Evolutionary conservation across 2,888 invertebrate genomes (phyloP).

Genomic region (Portevinia maculata): DNA sequence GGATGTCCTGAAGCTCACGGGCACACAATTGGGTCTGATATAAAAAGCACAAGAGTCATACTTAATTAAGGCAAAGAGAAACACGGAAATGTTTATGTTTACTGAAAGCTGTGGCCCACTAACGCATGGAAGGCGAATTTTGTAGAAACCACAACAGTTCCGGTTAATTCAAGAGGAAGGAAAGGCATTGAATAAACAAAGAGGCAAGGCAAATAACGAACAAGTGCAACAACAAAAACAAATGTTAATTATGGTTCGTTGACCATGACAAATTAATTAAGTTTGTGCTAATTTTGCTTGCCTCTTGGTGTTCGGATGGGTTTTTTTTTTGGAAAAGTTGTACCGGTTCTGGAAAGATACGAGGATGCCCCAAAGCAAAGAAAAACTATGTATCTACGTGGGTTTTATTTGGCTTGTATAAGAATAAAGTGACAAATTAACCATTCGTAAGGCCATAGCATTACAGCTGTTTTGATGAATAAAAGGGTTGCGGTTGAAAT

Average conservation of each 20-base stretch:
- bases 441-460: too few species aligned
- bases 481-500: too few species aligned
- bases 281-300: conserved; percentile 67
- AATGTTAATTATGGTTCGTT: conserved; percentile 71
- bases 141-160: conserved; percentile 42
- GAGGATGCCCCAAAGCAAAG: too few species aligned
- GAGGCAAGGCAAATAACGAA: conserved; percentile 24
- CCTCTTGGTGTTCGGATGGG: conserved; percentile 24
- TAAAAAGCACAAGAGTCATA: conserved; percentile 64
- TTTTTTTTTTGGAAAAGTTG: conserved; percentile 34
- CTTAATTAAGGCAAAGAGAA: conserved; percentile 65
- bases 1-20: conserved; percentile 46
- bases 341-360: conserved; percentile 1
- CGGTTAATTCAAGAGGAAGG: conserved; percentile 44
- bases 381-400: too few species aligned
- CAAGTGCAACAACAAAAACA: conserved; percentile 61
- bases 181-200: conserved; percentile 21
- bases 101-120: conserved; percentile 19
- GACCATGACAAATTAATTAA: conserved; percentile 72
- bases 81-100: conserved; percentile 56
- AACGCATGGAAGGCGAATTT: conserved; percentile 47
- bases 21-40: conserved; percentile 45
- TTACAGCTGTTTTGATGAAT: too few species aligned
- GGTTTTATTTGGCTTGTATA: too few species aligned
- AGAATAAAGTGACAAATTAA: too few species aligned